Percentiles rank a stretch among this genome's conserved stretches.
Evolutionary conservation across 2,797 vertebrate genomes (phyloP).

Genomic region (Pseudocheirus occidentalis): DNA sequence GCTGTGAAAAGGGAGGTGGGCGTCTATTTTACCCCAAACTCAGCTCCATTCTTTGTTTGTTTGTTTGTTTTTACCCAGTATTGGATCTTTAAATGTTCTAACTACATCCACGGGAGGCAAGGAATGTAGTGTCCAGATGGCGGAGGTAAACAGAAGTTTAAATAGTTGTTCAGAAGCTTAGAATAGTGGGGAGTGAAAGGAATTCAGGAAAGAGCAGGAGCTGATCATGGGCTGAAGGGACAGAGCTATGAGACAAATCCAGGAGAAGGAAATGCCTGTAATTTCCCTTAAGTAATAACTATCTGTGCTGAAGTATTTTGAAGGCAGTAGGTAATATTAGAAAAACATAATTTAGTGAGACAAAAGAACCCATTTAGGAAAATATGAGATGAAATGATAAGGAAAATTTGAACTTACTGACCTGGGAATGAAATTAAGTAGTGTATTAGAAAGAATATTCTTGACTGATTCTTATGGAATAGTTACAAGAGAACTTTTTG

Average conservation of each 20-base stretch:
- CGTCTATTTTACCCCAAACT: background rate
- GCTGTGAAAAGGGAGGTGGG: too few relatives aligned
- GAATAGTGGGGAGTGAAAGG: background rate
- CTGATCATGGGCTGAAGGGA: background rate
- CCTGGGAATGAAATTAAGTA: background rate
- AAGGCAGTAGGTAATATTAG: background rate
- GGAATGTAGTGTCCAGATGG: background rate
- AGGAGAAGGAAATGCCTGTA: background rate
- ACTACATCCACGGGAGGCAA: background rate
- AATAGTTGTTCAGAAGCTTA: background rate
- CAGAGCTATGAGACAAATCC: background rate
- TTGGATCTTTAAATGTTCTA: constrained; percentile 12
- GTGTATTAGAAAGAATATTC: background rate
- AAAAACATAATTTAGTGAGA: background rate
- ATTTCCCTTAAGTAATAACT: background rate
- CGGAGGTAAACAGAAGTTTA: background rate
- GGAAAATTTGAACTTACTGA: background rate
- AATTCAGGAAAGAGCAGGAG: constrained; percentile 8
- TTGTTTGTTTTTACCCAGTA: constrained; percentile 1
- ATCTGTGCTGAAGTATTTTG: background rate
- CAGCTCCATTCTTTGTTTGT: background rate
- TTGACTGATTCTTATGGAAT: background rate
- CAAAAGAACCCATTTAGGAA: constrained; percentile 11
- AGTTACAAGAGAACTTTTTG: background rate
- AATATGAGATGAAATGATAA: constrained; percentile 1